Evolutionary conservation across 2,888 invertebrate genomes (phyloP).

Genomic region (Shargacucullia verbasci): DNA sequence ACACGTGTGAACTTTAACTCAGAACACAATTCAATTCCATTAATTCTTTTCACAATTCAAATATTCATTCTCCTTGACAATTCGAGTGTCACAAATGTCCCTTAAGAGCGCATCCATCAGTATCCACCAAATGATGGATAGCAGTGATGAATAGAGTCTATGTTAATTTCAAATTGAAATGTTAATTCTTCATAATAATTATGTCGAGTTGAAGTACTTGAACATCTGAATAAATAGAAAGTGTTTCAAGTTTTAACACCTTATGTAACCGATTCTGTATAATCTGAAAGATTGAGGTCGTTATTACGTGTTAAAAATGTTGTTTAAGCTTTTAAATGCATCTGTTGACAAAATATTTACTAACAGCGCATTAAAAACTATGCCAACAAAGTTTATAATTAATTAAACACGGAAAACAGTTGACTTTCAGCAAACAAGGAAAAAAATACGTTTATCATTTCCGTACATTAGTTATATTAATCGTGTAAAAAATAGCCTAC

Average conservation of each 20-base stretch:
- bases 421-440: constrained; percentile 19
- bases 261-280: constrained; percentile 53
- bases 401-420: constrained; percentile 14
- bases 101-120: constrained; percentile 73
- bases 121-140: constrained; percentile 78
- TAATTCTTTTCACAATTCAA: constrained; percentile 66
- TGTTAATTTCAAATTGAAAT: constrained; percentile 84
- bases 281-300: constrained; percentile 15
- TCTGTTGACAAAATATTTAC: constrained; percentile 8
- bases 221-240: constrained; percentile 74
- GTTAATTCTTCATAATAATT: constrained; percentile 82
- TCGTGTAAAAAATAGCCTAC: constrained; percentile 1
- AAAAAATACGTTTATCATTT: constrained; percentile 19
- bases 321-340: neutral
- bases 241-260: constrained; percentile 74
- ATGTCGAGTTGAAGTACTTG: constrained; percentile 62
- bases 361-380: constrained; percentile 18
- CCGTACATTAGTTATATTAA: constrained; percentile 5
- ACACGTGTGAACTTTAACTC: constrained; percentile 86
- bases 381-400: constrained; percentile 2
- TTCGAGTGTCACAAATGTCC: constrained; percentile 86
- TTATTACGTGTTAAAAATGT: neutral
- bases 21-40: constrained; percentile 64
- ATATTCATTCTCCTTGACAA: constrained; percentile 76
- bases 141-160: constrained; percentile 80